Percentiles rank a stretch among this genome's conserved stretches.
These are phyloP conservation scores for Mycetomoellerius zeteki DNA, from an alignment of 1,140 invertebrate genomes.

Conservation along the genomic window DNA sequence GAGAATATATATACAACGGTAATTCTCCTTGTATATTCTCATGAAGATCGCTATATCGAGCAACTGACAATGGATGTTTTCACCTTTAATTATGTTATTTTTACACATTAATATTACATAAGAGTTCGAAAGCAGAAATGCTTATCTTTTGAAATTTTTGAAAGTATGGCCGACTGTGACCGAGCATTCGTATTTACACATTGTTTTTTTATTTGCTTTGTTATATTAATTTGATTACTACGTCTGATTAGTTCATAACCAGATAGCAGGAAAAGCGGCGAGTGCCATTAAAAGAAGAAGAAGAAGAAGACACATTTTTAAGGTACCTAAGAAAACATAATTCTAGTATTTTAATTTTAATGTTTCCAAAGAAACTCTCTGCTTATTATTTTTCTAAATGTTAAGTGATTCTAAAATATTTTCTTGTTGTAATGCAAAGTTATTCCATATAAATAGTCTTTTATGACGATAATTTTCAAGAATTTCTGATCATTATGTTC, in stretches of 20 bases:
- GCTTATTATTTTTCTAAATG: not conserved
- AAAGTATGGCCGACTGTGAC: too few species aligned
- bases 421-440: not conserved
- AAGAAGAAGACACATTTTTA: too few species aligned
- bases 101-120: not conserved
- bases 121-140: not conserved
- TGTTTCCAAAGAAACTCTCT: not conserved
- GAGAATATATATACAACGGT: not conserved
- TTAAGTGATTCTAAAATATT: not conserved
- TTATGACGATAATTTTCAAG: not conserved
- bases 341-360: not conserved
- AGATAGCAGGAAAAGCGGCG: too few species aligned
- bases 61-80: not conserved
- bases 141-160: too few species aligned
- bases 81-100: not conserved
- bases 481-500: not conserved
- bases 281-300: too few species aligned
- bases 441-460: not conserved
- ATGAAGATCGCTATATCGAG: not conserved
- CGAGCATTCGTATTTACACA: too few species aligned
- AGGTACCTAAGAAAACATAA: not conserved
- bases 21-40: slow-evolving; percentile 13
- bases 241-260: too few species aligned
- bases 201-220: too few species aligned
- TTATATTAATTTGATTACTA: too few species aligned